These are phyloP conservation scores for Mizuhopecten yessoensis DNA, from an alignment of 1,140 invertebrate species.

Conservation along the genomic window DNA sequence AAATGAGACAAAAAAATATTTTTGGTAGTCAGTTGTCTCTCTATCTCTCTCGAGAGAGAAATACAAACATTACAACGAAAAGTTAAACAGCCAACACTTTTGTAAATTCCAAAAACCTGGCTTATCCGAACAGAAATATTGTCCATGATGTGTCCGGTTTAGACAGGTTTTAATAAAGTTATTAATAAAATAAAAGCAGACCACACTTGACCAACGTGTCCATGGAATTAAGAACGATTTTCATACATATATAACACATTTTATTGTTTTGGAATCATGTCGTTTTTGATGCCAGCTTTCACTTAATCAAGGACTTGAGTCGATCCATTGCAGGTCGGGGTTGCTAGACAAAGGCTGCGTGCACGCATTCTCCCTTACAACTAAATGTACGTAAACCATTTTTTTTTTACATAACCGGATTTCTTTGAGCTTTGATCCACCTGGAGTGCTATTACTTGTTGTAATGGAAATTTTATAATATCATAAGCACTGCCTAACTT, in stretches of 20 bases:
- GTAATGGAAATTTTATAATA: not conserved
- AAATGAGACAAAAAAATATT: too few relatives aligned
- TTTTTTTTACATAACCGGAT: not conserved
- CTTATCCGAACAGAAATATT: too few relatives aligned
- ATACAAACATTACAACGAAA: too few relatives aligned
- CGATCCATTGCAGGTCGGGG: not conserved
- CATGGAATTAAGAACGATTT: not conserved
- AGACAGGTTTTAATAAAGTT: too few relatives aligned
- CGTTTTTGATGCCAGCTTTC: not conserved
- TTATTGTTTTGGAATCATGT: not conserved
- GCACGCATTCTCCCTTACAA: slow-evolving; percentile 1
- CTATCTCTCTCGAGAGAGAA: too few relatives aligned
- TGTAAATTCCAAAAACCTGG: too few relatives aligned
- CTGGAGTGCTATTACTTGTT: not conserved
- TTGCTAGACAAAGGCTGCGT: not conserved
- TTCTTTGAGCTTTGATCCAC: slow-evolving; percentile 16
- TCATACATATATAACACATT: not conserved
- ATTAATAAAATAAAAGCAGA: too few relatives aligned
- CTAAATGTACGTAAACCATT: not conserved
- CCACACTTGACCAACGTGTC: not conserved
- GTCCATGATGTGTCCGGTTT: too few relatives aligned
- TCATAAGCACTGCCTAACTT: not conserved
- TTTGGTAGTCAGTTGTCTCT: too few relatives aligned
- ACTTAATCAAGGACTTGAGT: not conserved
- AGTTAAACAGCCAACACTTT: too few relatives aligned